A percentile compares a stretch with the other conserved stretches of the same genome.
Evolutionary conservation across 37 sponge, comb jelly and placozoan species (phyloP).

Genomic region (Dysidea cf. avara): DNA sequence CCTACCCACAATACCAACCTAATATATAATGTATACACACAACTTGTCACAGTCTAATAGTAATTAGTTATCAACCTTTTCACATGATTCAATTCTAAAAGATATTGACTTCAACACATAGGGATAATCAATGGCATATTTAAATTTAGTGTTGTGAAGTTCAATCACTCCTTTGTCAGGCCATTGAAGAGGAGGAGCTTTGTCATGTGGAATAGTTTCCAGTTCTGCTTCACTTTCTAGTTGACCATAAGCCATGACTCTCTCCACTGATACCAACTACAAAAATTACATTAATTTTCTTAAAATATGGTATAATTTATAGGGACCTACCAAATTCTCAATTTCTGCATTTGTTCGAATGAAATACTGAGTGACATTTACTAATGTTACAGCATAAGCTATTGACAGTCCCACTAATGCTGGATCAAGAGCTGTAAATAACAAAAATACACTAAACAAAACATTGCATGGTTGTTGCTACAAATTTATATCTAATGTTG

Average conservation of each 20-base stretch:
- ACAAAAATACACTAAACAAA: too few species aligned
- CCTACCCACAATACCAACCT: constrained; percentile 91
- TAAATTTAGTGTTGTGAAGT: constrained; percentile 41
- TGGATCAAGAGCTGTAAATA: constrained; percentile 15
- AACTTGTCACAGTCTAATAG: too few species aligned
- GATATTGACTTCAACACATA: constrained; percentile 56
- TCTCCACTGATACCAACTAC: constrained; percentile 24
- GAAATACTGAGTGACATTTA: not conserved
- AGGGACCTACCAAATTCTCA: constrained; percentile 23
- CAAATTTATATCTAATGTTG: too few species aligned
- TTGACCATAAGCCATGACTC: constrained; percentile 17
- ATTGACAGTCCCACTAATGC: constrained; percentile 32
- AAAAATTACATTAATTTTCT: not conserved
- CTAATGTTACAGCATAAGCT: constrained; percentile 6
- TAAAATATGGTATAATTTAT: not conserved
- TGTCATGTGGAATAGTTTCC: constrained; percentile 3
- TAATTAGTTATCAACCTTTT: constrained; percentile 76
- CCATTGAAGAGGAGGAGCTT: constrained; percentile 59
- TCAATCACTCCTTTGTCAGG: constrained; percentile 59
- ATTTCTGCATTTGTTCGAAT: constrained; percentile 29
- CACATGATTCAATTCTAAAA: constrained; percentile 45
- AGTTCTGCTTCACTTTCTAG: constrained; percentile 3
- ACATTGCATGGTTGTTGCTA: too few species aligned
- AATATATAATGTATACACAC: too few species aligned
- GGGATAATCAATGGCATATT: constrained; percentile 40